A percentile compares a stretch with the other conserved stretches of the same genome.
Evolutionary conservation across 2,888 invertebrate species (phyloP).

Genomic region (Drosophila limbata): DNA sequence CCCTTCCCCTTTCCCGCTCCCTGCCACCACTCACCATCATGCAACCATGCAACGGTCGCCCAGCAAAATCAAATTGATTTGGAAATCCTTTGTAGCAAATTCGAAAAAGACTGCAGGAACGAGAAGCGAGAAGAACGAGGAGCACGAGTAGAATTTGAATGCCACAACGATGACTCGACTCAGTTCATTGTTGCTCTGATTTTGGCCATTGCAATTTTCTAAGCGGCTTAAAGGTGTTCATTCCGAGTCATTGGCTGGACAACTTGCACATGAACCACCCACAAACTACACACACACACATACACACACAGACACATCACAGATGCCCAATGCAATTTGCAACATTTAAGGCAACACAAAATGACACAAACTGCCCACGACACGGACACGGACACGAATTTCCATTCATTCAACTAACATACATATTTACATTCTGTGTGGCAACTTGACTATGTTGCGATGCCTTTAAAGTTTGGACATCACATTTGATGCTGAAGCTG

Average conservation of each 20-base stretch:
- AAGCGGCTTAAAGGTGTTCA: slow-evolving; percentile 80
- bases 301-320: background rate
- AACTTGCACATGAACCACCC: slow-evolving; percentile 4
- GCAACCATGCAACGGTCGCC: slow-evolving; percentile 5
- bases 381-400: slow-evolving; percentile 20
- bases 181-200: slow-evolving; percentile 52
- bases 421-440: slow-evolving; percentile 2
- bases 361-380: slow-evolving; percentile 26
- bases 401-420: slow-evolving; percentile 27
- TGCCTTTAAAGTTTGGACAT: background rate
- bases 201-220: slow-evolving; percentile 70
- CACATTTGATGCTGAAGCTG: background rate
- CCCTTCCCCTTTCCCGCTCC: background rate
- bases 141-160: slow-evolving; percentile 2
- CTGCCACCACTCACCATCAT: too few species aligned
- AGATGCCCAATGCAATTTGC: slow-evolving; percentile 21
- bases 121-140: background rate
- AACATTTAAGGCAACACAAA: slow-evolving; percentile 29
- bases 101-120: slow-evolving; percentile 34
- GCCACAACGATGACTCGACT: slow-evolving; percentile 15
- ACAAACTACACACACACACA: background rate
- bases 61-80: slow-evolving; percentile 77
- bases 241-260: slow-evolving; percentile 66
- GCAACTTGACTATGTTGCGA: background rate
- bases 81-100: slow-evolving; percentile 63